Evolutionary conservation across 1,140 invertebrate species (phyloP).

Genomic region (Papilio helenus): DNA sequence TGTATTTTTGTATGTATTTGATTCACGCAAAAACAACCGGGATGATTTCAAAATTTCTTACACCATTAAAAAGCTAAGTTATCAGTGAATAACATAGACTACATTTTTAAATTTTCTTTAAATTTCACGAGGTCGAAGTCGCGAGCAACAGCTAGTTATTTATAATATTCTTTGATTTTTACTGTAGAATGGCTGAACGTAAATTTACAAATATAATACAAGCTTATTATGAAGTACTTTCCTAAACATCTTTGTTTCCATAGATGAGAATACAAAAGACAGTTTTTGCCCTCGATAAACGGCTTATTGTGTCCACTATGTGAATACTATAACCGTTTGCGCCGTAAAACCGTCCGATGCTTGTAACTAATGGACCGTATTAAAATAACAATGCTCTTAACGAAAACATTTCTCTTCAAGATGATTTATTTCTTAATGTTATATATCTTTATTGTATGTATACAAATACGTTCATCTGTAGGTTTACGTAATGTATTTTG

Average conservation of each 20-base stretch:
- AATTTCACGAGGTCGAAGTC: too few relatives aligned
- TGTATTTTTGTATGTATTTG: too few relatives aligned
- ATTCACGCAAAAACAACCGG: too few relatives aligned
- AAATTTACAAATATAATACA: too few relatives aligned
- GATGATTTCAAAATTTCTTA: too few relatives aligned
- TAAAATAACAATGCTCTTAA: conserved; percentile 9
- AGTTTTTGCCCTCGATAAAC: not conserved
- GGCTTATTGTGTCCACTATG: not conserved
- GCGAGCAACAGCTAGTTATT: too few relatives aligned
- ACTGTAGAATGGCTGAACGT: too few relatives aligned
- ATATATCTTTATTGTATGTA: not conserved
- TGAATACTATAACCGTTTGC: not conserved
- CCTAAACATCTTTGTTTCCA: not conserved
- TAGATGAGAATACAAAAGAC: not conserved
- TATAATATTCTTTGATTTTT: too few relatives aligned
- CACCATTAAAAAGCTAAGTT: too few relatives aligned
- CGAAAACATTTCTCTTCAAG: not conserved
- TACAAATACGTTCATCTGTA: too few relatives aligned
- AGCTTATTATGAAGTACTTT: not conserved
- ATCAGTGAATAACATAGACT: too few relatives aligned
- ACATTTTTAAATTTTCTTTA: too few relatives aligned
- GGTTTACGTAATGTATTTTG: not conserved
- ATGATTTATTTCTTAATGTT: not conserved
- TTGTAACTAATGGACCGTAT: conserved; percentile 12
- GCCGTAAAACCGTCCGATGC: not conserved